A percentile compares a stretch with the other conserved stretches of the same genome.
These are phyloP conservation scores for Ascaphus truei DNA, from an alignment of 2,113 vertebrate species.

Conservation along the genomic window DNA sequence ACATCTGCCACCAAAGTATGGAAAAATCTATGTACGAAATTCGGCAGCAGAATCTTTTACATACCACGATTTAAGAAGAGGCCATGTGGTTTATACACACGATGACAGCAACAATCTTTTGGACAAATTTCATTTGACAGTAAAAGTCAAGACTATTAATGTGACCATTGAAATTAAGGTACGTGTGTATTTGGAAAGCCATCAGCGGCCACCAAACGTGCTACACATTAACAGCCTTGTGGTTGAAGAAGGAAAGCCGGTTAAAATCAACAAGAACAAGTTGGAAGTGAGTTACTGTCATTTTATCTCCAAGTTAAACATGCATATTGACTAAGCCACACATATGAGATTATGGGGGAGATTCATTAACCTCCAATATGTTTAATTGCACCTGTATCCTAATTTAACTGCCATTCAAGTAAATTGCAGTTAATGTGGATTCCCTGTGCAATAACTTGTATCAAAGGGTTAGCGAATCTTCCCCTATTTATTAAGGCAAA, in stretches of 20 bases:
- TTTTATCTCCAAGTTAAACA: not conserved
- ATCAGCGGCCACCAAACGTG: conserved; percentile 62
- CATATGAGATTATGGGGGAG: too few relatives aligned
- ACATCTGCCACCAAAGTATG: conserved; percentile 60
- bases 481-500: too few relatives aligned
- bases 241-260: conserved; percentile 83
- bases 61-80: conserved; percentile 64
- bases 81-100: conserved; percentile 69
- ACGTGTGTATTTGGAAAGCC: conserved; percentile 72
- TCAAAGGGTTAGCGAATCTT: too few relatives aligned
- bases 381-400: too few relatives aligned
- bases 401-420: too few relatives aligned
- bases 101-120: conserved; percentile 62
- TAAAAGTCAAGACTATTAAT: conserved; percentile 57
- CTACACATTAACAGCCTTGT: conserved; percentile 64
- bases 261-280: conserved; percentile 71
- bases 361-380: too few relatives aligned
- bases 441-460: too few relatives aligned
- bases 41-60: conserved; percentile 63
- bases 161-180: conserved; percentile 59
- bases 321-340: too few relatives aligned
- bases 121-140: conserved; percentile 72
- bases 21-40: conserved; percentile 60
- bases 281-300: conserved; percentile 65
- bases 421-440: too few relatives aligned